Percentiles rank a stretch among this genome's conserved stretches.
These are phyloP conservation scores for Spinus pinus DNA, from an alignment of 2,797 vertebrate species.

Conservation along the genomic window DNA sequence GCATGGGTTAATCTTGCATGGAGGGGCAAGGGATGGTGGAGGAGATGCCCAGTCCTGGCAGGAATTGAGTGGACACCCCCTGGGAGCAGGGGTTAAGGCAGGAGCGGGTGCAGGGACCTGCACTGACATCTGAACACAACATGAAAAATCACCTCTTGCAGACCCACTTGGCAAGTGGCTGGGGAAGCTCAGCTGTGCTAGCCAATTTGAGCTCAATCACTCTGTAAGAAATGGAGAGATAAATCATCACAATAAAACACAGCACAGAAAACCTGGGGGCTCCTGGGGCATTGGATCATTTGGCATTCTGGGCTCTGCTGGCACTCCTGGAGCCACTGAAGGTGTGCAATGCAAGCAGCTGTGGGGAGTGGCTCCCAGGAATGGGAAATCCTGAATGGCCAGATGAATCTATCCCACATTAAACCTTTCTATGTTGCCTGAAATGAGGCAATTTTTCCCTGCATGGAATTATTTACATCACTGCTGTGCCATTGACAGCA, in stretches of 20 bases:
- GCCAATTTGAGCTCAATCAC: conserved; percentile 9
- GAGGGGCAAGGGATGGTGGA: not conserved
- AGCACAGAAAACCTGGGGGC: not conserved
- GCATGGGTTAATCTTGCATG: not conserved
- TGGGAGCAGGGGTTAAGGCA: not conserved
- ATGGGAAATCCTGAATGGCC: not conserved
- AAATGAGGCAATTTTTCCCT: not conserved
- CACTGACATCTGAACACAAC: not conserved
- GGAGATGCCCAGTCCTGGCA: not conserved
- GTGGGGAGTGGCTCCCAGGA: not conserved
- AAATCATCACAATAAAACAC: not conserved
- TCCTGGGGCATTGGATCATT: not conserved
- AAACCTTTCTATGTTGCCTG: not conserved
- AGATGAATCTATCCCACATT: not conserved
- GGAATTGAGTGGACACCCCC: not conserved
- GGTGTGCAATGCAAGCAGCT: not conserved
- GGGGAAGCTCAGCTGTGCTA: not conserved
- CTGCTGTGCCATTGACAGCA: not conserved
- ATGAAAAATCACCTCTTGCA: conserved; percentile 39
- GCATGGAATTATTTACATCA: not conserved
- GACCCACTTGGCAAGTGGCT: not conserved
- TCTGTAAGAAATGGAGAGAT: conserved; percentile 15
- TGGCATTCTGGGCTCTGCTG: not conserved
- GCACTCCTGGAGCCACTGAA: not conserved
- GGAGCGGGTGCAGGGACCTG: not conserved